Evolutionary conservation across 1,140 invertebrate genomes (phyloP).

Genomic region (Temnothorax curvispinosus): DNA sequence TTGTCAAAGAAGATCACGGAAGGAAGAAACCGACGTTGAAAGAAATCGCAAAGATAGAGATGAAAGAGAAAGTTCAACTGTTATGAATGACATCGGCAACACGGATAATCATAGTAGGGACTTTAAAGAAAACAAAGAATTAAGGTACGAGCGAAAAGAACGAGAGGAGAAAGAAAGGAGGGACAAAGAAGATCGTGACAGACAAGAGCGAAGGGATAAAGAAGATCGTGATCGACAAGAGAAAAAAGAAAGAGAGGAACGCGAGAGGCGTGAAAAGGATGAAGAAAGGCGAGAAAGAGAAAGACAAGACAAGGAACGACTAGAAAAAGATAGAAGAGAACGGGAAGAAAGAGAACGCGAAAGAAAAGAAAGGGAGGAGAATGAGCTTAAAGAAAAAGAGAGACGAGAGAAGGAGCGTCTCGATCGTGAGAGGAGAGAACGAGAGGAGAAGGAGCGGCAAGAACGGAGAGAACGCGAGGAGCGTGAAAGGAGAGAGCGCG

Average conservation of each 20-base stretch:
- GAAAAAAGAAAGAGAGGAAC: conserved; percentile 80
- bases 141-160: conserved; percentile 81
- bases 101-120: conserved; percentile 70
- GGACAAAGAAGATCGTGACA: conserved; percentile 78
- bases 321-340: conserved; percentile 75
- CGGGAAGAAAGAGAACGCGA: conserved; percentile 70
- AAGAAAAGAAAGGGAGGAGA: conserved; percentile 76
- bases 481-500: conserved; percentile 82
- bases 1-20: conserved; percentile 74
- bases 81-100: conserved; percentile 63
- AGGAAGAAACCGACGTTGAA: conserved; percentile 75
- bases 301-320: conserved; percentile 77
- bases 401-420: conserved; percentile 77
- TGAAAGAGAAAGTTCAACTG: conserved; percentile 60
- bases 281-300: conserved; percentile 79
- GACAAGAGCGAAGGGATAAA: conserved; percentile 77
- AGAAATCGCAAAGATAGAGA: conserved; percentile 80
- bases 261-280: conserved; percentile 85
- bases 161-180: conserved; percentile 80
- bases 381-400: conserved; percentile 74
- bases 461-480: conserved; percentile 81
- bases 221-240: conserved; percentile 80
- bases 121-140: conserved; percentile 71
- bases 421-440: conserved; percentile 77
- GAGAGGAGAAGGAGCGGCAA: conserved; percentile 79